Conservation (phyloP, 2,113 vertebrate genomes). For the Maccullochella peelii region DNA sequence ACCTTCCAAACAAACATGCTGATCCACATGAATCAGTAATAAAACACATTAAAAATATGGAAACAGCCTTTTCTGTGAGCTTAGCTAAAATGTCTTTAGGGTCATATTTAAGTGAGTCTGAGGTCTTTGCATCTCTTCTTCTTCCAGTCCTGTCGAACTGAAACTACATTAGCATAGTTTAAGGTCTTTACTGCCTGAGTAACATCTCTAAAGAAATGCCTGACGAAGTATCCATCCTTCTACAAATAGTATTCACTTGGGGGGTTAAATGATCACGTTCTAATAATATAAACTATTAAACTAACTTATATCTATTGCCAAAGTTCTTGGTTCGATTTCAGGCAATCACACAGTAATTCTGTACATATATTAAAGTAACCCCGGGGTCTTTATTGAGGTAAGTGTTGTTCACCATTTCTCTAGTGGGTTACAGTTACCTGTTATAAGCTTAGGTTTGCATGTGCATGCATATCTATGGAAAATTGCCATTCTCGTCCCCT, state of each 20-base stretch:
- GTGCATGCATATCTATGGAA: slow-evolving; percentile 27
- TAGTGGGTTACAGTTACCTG: slow-evolving; percentile 41
- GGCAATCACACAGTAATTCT: not conserved
- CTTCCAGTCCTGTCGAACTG: slow-evolving; percentile 4
- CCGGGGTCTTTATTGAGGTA: slow-evolving; percentile 18
- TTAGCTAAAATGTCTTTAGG: slow-evolving; percentile 14
- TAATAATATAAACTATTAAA: slow-evolving; percentile 13
- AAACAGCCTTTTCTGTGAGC: slow-evolving; percentile 8
- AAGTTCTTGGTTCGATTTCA: slow-evolving; percentile 27
- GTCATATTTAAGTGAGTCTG: not conserved
- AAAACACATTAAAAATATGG: slow-evolving; percentile 36
- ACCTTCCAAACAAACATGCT: slow-evolving; percentile 54
- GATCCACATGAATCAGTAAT: slow-evolving; percentile 46
- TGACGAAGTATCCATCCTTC: slow-evolving; percentile 1
- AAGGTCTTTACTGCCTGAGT: not conserved
- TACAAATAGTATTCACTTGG: slow-evolving; percentile 17
- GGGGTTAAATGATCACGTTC: not conserved
- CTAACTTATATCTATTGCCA: slow-evolving; percentile 22
- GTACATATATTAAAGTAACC: slow-evolving; percentile 34
- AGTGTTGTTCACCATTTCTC: slow-evolving; percentile 34
- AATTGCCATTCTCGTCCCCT: slow-evolving; percentile 37
- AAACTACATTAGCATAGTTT: slow-evolving; percentile 16
- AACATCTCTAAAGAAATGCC: slow-evolving; percentile 3
- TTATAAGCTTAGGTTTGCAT: slow-evolving; percentile 45
- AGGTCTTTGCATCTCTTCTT: slow-evolving; percentile 3